Percentiles rank a stretch among this genome's conserved stretches.
Evolutionary conservation across 2,113 vertebrate genomes (phyloP).

Genomic region (Myrmophylax atrothorax): DNA sequence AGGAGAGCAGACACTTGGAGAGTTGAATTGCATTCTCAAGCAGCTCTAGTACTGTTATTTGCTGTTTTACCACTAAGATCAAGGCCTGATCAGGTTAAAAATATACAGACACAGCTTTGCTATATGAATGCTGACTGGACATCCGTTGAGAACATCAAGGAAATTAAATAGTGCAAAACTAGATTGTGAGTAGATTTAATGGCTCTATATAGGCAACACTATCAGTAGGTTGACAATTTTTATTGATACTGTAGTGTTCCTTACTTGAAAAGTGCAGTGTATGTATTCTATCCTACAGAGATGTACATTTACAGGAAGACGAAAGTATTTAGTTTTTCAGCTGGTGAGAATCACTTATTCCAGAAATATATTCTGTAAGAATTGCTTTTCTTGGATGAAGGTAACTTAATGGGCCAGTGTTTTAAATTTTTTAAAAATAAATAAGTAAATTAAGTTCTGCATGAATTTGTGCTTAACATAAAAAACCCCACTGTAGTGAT

Average conservation of each 20-base stretch:
- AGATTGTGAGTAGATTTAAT: neutral
- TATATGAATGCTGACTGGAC: neutral
- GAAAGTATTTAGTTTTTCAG: neutral
- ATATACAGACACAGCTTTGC: neutral
- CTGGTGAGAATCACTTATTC: neutral
- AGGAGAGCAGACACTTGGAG: fast-evolving
- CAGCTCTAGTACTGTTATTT: neutral
- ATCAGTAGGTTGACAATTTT: neutral
- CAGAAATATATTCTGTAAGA: neutral
- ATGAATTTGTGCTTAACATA: neutral
- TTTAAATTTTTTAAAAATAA: neutral
- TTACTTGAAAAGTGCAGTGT: neutral
- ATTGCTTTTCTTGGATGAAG: neutral
- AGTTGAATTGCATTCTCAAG: neutral
- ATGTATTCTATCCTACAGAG: neutral
- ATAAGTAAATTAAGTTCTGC: neutral
- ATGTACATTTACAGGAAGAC: neutral
- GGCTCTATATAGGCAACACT: neutral
- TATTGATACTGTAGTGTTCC: neutral
- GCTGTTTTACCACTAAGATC: neutral
- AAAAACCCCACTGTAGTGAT: neutral
- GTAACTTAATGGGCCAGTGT: neutral
- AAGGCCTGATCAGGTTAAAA: neutral
- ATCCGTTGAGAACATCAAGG: neutral
- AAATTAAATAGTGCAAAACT: neutral